Percentiles rank a stretch among this genome's conserved stretches.
Conservation (phyloP, 2,113 vertebrate genomes). For the Mellivora capensis region DNA sequence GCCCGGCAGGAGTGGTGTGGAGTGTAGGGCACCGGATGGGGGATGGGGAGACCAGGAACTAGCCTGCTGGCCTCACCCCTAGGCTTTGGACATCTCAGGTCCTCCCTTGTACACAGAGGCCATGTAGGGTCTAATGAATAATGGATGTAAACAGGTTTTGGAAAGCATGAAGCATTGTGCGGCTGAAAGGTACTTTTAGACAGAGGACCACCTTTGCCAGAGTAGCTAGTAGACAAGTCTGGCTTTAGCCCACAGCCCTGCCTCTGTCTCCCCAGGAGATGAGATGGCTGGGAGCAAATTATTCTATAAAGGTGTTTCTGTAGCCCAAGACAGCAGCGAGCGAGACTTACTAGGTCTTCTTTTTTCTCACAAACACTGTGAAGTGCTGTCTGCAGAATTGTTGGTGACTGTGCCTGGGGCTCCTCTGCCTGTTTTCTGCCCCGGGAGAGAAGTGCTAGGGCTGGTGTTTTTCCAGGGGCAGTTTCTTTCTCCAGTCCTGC, state of each 20-base stretch:
- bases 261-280: not conserved
- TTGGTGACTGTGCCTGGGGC: not conserved
- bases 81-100: not conserved
- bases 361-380: not conserved
- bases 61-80: not conserved
- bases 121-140: not conserved
- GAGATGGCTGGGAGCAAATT: not conserved
- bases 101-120: not conserved
- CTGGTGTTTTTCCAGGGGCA: not conserved
- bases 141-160: not conserved
- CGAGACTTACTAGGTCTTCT: not conserved
- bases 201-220: not conserved
- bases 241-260: not conserved
- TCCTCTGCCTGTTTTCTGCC: not conserved
- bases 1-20: not conserved
- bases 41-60: not conserved
- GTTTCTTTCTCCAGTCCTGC: not conserved
- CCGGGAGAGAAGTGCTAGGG: not conserved
- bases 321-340: not conserved
- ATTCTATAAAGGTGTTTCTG: not conserved
- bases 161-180: not conserved
- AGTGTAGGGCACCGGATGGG: no score
- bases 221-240: slow-evolving; percentile 17
- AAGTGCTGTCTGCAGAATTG: not conserved
- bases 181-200: slow-evolving; percentile 5